A percentile compares a stretch with the other conserved stretches of the same genome.
These are phyloP conservation scores for Synergus japonicus DNA, from an alignment of 2,888 invertebrate genomes.

Conservation along the genomic window DNA sequence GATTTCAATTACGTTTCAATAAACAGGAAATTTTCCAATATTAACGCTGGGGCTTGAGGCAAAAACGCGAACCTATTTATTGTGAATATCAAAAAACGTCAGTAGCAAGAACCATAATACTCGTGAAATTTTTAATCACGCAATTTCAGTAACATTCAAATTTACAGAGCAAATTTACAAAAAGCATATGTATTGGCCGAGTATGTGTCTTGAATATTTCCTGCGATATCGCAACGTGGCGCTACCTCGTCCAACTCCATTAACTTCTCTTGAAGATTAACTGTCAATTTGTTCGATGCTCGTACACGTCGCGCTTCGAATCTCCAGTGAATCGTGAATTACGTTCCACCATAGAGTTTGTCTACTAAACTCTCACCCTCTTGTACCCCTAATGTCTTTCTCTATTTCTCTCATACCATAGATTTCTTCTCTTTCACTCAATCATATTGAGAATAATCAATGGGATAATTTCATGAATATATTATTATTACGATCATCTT, in stretches of 20 bases:
- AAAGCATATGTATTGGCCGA: not conserved
- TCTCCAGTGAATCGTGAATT: conserved; percentile 31
- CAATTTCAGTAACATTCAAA: too few relatives aligned
- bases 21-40: too few relatives aligned
- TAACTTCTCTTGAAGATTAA: conserved; percentile 45
- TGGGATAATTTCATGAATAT: not conserved
- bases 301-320: conserved; percentile 15
- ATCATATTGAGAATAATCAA: conserved; percentile 23
- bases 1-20: too few relatives aligned
- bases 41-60: too few relatives aligned
- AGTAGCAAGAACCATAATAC: too few relatives aligned
- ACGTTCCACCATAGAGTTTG: conserved; percentile 16
- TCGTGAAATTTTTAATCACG: too few relatives aligned
- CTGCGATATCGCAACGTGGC: conserved; percentile 13
- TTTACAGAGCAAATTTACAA: too few relatives aligned
- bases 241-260: conserved; percentile 39
- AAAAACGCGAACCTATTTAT: too few relatives aligned
- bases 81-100: too few relatives aligned
- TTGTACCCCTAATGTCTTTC: not conserved
- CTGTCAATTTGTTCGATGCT: conserved; percentile 43
- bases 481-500: not conserved
- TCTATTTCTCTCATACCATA: not conserved
- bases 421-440: not conserved
- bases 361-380: not conserved
- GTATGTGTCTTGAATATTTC: conserved; percentile 35